A percentile compares a stretch with the other conserved stretches of the same genome.
These are phyloP conservation scores for Eumerus sabulonum DNA, from an alignment of 2,888 invertebrate species.

Conservation along the genomic window DNA sequence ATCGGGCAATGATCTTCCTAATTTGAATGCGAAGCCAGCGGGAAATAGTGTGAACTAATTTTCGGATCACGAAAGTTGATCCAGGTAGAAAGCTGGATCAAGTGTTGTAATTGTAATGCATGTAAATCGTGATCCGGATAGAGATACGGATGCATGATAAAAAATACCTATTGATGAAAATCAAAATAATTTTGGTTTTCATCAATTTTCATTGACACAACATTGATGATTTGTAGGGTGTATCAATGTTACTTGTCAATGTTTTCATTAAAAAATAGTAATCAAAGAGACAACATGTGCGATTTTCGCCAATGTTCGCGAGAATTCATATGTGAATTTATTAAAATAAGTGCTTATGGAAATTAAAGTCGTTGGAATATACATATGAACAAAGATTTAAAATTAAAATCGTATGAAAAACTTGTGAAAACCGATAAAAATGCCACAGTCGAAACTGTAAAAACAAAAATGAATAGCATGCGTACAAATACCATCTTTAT, in stretches of 20 bases:
- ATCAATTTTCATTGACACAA: background rate
- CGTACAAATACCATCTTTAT: constrained; percentile 17
- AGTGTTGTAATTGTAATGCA: too few species aligned
- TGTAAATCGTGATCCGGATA: too few species aligned
- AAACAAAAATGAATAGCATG: constrained; percentile 20
- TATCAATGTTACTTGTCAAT: constrained; percentile 1
- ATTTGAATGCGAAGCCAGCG: too few species aligned
- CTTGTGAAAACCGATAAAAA: constrained; percentile 18
- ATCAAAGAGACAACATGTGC: constrained; percentile 11
- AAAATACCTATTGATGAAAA: constrained; percentile 7
- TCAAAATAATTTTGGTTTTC: background rate
- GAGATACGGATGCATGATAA: too few species aligned
- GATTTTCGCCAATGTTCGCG: constrained; percentile 7
- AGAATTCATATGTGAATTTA: constrained; percentile 8
- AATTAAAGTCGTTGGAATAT: constrained; percentile 11
- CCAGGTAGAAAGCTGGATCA: too few species aligned
- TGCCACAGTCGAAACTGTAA: constrained; percentile 16
- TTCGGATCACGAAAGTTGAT: too few species aligned
- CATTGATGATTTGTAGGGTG: constrained; percentile 6
- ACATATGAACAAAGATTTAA: constrained; percentile 13
- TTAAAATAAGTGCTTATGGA: constrained; percentile 17
- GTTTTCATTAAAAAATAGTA: background rate
- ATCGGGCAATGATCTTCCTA: too few species aligned
- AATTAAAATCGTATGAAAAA: constrained; percentile 18
- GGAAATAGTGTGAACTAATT: too few species aligned